Evolutionary conservation across 2,113 vertebrate genomes (phyloP), one percentile per base, ranked within the genome.

Genomic region (Rhagologus leucostigma): DNA sequence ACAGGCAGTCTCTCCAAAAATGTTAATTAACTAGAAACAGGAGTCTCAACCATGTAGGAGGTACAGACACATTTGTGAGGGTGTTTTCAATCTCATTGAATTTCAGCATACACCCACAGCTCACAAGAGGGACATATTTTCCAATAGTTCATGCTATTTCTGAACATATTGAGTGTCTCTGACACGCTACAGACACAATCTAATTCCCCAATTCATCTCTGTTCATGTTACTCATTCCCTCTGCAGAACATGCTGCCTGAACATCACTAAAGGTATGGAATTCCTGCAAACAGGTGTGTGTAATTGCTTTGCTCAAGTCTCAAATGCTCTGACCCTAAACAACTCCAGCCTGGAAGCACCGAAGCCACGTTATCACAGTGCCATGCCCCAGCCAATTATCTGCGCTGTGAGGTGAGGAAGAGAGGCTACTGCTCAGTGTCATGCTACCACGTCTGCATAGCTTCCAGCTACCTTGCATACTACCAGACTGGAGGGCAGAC

Each of bases 61-160:
- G 74, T 49, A 52, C 65, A 96, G 79, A 90, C n/a, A 68, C 24
- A 81, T 75, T 89, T 82, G 69, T 37, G 75, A 87, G 57, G 37
- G 69, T 75, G 71, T 82, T 93, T 95, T 93, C 90, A 75, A 86
- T 84, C 76, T 92, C 47, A 71, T 84, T 77, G 63, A 33, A 88
- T 92, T 92, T 90, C 90, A 89, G 60, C 46, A 60, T 75, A 91
- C 92, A 70, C 60, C 84, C 88, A 97, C 91, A 86, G 86, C 85
- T 81, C 32, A 52, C 27, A 80, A 86, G 37, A 76, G 27, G 33
- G 52, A 90, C 47, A 60, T 80, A 73, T 83, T 84, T 93, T 94
- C 91, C 84, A 94, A 11, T 9, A 50, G 78, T 53, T 89, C 67
- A 70, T 59, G 75, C 78, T 92, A 84, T 89, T 94, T 96, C 69